These are phyloP conservation scores for Lonchura striata DNA, from an alignment of 2,113 vertebrate genomes.

Conservation along the genomic window DNA sequence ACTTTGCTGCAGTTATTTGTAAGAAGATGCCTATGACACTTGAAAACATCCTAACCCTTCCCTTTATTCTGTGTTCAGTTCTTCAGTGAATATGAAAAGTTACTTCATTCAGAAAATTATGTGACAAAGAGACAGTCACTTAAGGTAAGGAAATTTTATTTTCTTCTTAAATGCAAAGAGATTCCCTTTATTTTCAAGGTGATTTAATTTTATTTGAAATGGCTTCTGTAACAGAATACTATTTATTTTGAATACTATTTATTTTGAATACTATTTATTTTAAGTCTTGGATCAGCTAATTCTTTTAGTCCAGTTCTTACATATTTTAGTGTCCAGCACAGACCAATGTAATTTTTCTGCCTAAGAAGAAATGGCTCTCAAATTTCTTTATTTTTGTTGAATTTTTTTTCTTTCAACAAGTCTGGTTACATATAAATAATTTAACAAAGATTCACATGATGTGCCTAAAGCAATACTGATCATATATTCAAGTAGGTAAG, in stretches of 20 bases:
- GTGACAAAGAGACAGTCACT: slow-evolving; percentile 87
- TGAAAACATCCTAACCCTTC: background rate
- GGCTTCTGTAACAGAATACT: background rate
- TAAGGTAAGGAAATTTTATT: slow-evolving; percentile 71
- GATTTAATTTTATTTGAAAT: background rate
- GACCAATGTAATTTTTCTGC: background rate
- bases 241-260: background rate
- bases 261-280: background rate
- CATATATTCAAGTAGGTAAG: background rate
- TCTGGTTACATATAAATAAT: background rate
- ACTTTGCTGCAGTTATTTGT: background rate
- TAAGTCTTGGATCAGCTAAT: background rate
- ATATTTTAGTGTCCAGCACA: background rate
- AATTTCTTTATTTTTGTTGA: background rate
- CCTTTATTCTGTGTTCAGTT: slow-evolving; percentile 73
- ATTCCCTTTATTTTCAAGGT: background rate
- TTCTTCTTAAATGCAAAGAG: background rate
- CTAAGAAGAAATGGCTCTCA: background rate
- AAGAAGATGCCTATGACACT: background rate
- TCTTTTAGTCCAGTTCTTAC: background rate
- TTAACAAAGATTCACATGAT: background rate
- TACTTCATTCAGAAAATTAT: slow-evolving; percentile 88
- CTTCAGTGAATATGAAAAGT: slow-evolving; percentile 88
- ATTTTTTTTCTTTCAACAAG: background rate
- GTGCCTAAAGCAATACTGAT: background rate